Conservation (phyloP, 35 echinoderm and acorn worm species). For the Anneissia japonica region DNA sequence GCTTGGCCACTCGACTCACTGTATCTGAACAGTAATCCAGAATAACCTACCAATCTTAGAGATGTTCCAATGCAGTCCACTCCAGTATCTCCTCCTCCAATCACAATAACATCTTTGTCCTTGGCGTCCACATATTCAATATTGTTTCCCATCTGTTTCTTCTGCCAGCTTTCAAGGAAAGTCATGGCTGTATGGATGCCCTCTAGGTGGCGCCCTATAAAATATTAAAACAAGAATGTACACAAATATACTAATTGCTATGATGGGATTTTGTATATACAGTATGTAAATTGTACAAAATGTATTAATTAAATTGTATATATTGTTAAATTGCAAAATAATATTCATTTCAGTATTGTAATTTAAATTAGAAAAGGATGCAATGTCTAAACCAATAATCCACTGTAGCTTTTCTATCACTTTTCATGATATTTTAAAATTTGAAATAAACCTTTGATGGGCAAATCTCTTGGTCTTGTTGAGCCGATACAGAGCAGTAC, state of each 20-base stretch:
- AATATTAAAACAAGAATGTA: neutral
- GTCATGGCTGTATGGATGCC: constrained; percentile 87
- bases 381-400: too few species aligned
- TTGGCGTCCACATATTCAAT: constrained; percentile 76
- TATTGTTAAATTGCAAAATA: too few species aligned
- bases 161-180: constrained; percentile 88
- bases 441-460: constrained; percentile 63
- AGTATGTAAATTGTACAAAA: neutral
- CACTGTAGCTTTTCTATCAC: neutral
- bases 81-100: constrained; percentile 95
- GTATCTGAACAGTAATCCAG: too few species aligned
- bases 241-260: neutral
- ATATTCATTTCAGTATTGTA: too few species aligned
- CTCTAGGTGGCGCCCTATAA: constrained; percentile 58
- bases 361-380: too few species aligned
- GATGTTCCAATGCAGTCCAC: constrained; percentile 95
- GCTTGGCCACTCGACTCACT: too few species aligned
- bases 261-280: neutral
- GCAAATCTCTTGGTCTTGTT: constrained; percentile 77
- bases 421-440: too few species aligned
- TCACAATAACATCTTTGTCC: constrained; percentile 82
- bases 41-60: constrained; percentile 73
- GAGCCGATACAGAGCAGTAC: constrained; percentile 79
- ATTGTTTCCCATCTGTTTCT: constrained; percentile 86
- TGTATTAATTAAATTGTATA: neutral